Percentiles rank a stretch among this genome's conserved stretches.
Evolutionary conservation across 2,888 invertebrate genomes (phyloP).

Genomic region (Himalopsyche japonica): DNA sequence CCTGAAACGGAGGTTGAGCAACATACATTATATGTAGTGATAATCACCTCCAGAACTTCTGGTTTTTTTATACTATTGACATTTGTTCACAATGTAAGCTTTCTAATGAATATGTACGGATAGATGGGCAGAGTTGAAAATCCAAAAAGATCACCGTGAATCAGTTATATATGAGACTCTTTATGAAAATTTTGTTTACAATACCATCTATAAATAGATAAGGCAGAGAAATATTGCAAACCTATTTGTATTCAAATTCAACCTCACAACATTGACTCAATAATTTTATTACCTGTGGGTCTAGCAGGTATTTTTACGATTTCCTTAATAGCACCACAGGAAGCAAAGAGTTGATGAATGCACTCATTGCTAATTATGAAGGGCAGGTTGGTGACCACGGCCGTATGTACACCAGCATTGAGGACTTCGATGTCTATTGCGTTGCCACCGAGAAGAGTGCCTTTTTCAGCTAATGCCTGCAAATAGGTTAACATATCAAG

Average conservation of each 20-base stretch:
- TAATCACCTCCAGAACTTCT: too few relatives aligned
- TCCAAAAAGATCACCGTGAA: too few relatives aligned
- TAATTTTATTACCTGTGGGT: slow-evolving; percentile 31
- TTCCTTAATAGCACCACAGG: slow-evolving; percentile 37
- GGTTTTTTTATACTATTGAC: too few relatives aligned
- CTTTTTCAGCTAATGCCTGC: slow-evolving; percentile 36
- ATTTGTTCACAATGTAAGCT: too few relatives aligned
- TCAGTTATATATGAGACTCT: too few relatives aligned
- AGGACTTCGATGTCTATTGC: slow-evolving; percentile 30
- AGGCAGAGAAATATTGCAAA: background rate
- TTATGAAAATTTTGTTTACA: background rate
- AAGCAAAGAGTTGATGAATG: slow-evolving; percentile 27
- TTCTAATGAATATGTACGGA: too few relatives aligned
- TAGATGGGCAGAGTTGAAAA: too few relatives aligned
- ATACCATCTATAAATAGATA: background rate
- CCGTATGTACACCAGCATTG: slow-evolving; percentile 32
- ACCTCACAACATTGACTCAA: background rate
- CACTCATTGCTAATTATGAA: slow-evolving; percentile 34
- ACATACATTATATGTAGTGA: too few relatives aligned
- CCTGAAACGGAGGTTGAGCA: too few relatives aligned
- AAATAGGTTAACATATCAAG: background rate
- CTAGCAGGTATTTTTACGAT: slow-evolving; percentile 38
- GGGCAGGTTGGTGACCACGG: slow-evolving; percentile 37
- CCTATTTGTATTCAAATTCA: background rate
- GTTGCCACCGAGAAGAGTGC: slow-evolving; percentile 31